Conservation (phyloP, 2,797 vertebrate species). For the Labroides dimidiatus region DNA sequence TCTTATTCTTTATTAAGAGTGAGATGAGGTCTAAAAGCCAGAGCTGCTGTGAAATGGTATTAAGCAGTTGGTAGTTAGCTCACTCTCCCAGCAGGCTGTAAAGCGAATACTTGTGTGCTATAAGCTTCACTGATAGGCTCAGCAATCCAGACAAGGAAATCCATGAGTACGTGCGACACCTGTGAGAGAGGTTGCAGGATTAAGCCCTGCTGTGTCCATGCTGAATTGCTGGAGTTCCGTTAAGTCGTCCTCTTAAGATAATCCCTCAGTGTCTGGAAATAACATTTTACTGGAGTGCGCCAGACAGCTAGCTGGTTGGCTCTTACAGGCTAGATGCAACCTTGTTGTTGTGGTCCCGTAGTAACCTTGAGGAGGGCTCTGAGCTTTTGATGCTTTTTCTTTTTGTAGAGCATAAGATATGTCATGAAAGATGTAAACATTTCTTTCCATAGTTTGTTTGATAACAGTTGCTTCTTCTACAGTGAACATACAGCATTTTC, state of each 20-base stretch:
- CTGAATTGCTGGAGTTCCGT: constrained; percentile 60
- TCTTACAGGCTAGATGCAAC: constrained; percentile 15
- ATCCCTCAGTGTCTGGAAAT: constrained; percentile 75
- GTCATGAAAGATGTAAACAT: neutral
- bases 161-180: constrained; percentile 39
- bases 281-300: constrained; percentile 52
- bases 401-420: neutral
- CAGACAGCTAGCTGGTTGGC: constrained; percentile 20
- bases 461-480: no score
- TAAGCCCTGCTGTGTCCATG: constrained; percentile 62
- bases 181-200: constrained; percentile 56
- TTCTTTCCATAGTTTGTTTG: constrained; percentile 10
- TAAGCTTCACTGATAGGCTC: constrained; percentile 23
- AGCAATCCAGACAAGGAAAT: constrained; percentile 8
- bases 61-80: neutral
- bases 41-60: neutral
- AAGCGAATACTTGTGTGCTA: neutral
- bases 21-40: neutral
- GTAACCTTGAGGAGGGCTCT: neutral
- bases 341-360: neutral
- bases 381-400: neutral
- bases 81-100: neutral
- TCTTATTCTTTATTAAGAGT: neutral
- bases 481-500: neutral
- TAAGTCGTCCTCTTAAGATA: constrained; percentile 70